Evolutionary conservation across 2,797 vertebrate genomes (phyloP).

Genomic region (Bovichtus variegatus): DNA sequence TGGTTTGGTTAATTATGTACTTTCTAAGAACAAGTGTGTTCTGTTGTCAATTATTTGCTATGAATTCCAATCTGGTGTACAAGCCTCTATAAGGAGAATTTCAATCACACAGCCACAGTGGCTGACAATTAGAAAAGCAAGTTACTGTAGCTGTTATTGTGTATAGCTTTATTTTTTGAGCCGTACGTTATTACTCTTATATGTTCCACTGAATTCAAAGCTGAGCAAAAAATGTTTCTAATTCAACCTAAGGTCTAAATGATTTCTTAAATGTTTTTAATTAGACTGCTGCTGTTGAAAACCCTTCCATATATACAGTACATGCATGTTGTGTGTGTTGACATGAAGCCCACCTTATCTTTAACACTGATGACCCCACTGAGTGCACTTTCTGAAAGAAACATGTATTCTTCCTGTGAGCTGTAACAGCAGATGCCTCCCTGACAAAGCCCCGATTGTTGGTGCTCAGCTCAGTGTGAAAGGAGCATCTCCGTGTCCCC

Average conservation of each 20-base stretch:
- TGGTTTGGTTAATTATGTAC: slow-evolving; percentile 79
- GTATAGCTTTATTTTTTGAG: not conserved
- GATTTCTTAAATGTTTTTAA: no score
- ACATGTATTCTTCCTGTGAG: slow-evolving; percentile 69
- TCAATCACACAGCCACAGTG: slow-evolving; percentile 1
- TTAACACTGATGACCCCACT: slow-evolving; percentile 62
- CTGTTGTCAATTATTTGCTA: slow-evolving; percentile 78
- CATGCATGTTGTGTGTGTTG: slow-evolving; percentile 44
- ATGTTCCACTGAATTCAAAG: not conserved
- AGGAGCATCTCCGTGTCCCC: slow-evolving; percentile 70
- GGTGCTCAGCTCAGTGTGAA: slow-evolving; percentile 77
- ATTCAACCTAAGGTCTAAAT: no score
- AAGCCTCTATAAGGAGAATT: slow-evolving; percentile 27
- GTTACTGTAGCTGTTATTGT: not conserved
- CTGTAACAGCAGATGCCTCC: slow-evolving; percentile 63
- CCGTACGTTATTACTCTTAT: not conserved
- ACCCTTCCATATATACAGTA: not conserved
- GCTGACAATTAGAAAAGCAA: not conserved
- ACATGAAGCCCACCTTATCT: slow-evolving; percentile 46
- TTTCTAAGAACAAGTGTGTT: slow-evolving; percentile 43
- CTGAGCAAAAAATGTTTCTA: not conserved
- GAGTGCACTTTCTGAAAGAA: slow-evolving; percentile 41
- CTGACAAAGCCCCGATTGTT: slow-evolving; percentile 79
- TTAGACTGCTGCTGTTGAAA: not conserved
- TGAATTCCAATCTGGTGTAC: slow-evolving; percentile 51